phyloP scores from a whole-genome alignment of 2,888 invertebrate genomes.

The Nyleta sp. region DNA sequence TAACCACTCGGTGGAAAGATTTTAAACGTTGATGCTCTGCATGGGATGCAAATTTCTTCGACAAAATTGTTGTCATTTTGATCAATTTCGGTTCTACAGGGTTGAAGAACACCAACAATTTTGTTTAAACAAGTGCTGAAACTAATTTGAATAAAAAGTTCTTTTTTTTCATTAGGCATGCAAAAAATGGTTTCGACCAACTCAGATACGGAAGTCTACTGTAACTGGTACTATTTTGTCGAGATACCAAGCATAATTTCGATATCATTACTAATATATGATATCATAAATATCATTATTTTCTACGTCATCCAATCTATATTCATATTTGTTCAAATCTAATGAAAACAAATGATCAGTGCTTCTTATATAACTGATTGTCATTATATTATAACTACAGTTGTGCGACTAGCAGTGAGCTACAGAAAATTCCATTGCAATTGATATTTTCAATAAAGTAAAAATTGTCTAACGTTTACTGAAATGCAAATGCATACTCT shows the following conservation, averaged over 20 bases:
- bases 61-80: too few relatives aligned
- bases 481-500: slow-evolving; percentile 12
- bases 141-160: too few relatives aligned
- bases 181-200: too few relatives aligned
- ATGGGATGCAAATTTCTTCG: too few relatives aligned
- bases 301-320: slow-evolving; percentile 18
- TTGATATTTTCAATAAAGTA: background rate
- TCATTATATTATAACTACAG: slow-evolving; percentile 7
- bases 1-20: too few relatives aligned
- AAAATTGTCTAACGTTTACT: slow-evolving; percentile 2
- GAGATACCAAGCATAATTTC: background rate
- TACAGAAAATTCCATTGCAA: slow-evolving; percentile 7
- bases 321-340: slow-evolving; percentile 6
- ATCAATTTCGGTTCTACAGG: too few relatives aligned
- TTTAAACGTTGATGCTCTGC: too few relatives aligned
- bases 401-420: slow-evolving; percentile 25
- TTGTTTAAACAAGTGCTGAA: too few relatives aligned
- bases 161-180: too few relatives aligned
- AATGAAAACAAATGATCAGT: slow-evolving; percentile 5
- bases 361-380: background rate
- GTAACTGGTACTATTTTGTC: too few relatives aligned
- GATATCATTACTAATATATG: background rate
- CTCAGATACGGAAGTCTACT: too few relatives aligned
- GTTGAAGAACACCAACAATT: too few relatives aligned
- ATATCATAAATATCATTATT: background rate